Percentiles rank a stretch among this genome's conserved stretches.
These are phyloP conservation scores for Drosophila mayaguana DNA, from an alignment of 2,888 invertebrate genomes.

Conservation along the genomic window DNA sequence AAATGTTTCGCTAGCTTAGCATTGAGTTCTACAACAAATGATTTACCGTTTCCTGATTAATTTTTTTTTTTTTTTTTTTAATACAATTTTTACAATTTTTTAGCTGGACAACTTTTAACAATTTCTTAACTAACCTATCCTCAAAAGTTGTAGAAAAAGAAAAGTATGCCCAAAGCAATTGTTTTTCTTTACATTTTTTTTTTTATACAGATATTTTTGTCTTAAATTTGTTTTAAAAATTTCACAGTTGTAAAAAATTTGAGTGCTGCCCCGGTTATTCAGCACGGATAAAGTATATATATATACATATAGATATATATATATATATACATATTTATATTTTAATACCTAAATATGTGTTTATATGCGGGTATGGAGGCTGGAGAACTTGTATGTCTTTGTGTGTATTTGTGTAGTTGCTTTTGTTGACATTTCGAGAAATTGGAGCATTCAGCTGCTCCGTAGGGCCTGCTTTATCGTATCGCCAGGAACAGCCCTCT, in stretches of 20 bases:
- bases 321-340: conserved; percentile 52
- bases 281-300: conserved; percentile 50
- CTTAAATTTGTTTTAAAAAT: conserved; percentile 42
- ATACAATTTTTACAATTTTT: conserved; percentile 51
- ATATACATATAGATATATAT: conserved; percentile 9
- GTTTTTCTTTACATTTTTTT: conserved; percentile 5
- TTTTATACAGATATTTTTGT: conserved; percentile 15
- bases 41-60: conserved; percentile 9
- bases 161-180: conserved; percentile 28
- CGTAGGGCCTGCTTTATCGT: background rate
- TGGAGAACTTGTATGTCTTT: conserved; percentile 5
- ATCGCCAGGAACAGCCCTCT: conserved; percentile 31
- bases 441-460: conserved; percentile 66
- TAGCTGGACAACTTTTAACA: conserved; percentile 30
- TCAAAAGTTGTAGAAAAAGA: conserved; percentile 25
- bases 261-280: conserved; percentile 37
- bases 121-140: conserved; percentile 38
- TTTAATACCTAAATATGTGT: conserved; percentile 75
- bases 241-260: conserved; percentile 73
- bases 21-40: conserved; percentile 36
- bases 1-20: conserved; percentile 44
- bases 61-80: background rate
- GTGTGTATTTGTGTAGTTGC: conserved; percentile 22
- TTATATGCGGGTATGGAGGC: conserved; percentile 14
- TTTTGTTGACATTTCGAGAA: conserved; percentile 81